Base-by-base conservation (phyloP, 2,888 invertebrate genomes). In the Gymnoscelis rufifasciata region DNA sequence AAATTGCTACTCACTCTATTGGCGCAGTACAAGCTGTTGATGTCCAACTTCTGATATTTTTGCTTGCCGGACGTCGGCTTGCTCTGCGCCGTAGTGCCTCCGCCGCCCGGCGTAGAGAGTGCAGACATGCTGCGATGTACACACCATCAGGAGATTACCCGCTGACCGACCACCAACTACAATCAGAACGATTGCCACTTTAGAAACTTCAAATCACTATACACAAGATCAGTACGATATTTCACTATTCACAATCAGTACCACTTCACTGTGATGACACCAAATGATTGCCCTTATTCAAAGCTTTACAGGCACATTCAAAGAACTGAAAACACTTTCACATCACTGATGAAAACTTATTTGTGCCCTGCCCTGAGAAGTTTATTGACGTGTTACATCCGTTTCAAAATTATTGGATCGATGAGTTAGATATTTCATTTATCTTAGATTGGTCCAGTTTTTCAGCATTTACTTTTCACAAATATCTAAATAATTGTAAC, bases 101-200 rank as follows among this genome's bases (percentile, higher is more conserved):
- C 89, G 87, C 89, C 88, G 86, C 89, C 80, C 93, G 93, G 92
- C 93, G 95, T 95, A 90, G 95, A 94, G 93, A 94, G 93, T 93
- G 95, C 94, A 94, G 95, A 95, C 96, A 96, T 96, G 93, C 95
- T 96, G 95, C 94, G 94, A 93, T 93, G 93, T 93, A 93, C 93
- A 94, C 94, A 94, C 94, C 95, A 96, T 95, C 81, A 88, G 84
- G 87, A 83, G 84, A 67, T 74, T 78, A 87, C 87, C 84, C 82
- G 81, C 82, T 68, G 78, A 72, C 80, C 70, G 75, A 83, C 83
- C 83, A 84, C 83, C 88, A 86, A 86, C 88, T 86, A 83, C 74
- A 87, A 82, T 68, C 72, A 76, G 66, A 60, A 62, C 66, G 73
- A 72, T 54, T 57, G 51, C 59, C 67, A 62, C 70, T 64, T 47